Conservation (phyloP, 2,888 invertebrate genomes). For the Erebia palarica region DNA sequence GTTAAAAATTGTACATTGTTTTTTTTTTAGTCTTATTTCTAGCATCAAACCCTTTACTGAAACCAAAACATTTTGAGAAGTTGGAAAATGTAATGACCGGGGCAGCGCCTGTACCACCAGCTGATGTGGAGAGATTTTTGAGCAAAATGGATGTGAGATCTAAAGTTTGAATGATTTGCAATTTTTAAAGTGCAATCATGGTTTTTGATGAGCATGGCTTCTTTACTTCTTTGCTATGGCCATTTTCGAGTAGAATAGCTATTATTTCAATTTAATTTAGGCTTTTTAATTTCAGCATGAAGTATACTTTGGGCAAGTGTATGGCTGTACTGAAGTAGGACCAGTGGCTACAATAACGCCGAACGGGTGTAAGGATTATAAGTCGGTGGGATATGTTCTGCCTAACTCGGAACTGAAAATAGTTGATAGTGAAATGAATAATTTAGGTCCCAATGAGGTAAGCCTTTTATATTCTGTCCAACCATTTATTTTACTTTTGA, state of each 20-base stretch:
- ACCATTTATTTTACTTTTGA: no score
- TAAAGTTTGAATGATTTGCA: no score
- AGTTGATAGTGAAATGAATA: conserved; percentile 68
- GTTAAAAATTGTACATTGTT: background rate
- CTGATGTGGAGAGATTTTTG: conserved; percentile 80
- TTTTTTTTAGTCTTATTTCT: conserved; percentile 85
- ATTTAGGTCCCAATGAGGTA: conserved; percentile 79
- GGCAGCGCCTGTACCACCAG: conserved; percentile 85
- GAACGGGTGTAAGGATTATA: conserved; percentile 48
- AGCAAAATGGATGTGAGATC: conserved; percentile 65
- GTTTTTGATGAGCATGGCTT: no score
- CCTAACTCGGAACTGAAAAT: conserved; percentile 84
- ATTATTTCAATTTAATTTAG: background rate
- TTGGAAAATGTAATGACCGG: conserved; percentile 80
- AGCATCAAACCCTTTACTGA: conserved; percentile 82
- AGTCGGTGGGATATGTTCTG: conserved; percentile 80
- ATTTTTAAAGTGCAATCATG: no score
- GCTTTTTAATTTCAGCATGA: conserved; percentile 52
- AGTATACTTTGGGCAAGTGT: conserved; percentile 74
- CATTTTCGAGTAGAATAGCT: background rate
- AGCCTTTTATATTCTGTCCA: no score
- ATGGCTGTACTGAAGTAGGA: conserved; percentile 87
- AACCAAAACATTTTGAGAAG: conserved; percentile 79
- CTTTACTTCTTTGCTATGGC: no score
- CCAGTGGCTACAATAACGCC: conserved; percentile 75